Conservation (phyloP, 2,113 vertebrate species). For the Tragelaphus scriptus region DNA sequence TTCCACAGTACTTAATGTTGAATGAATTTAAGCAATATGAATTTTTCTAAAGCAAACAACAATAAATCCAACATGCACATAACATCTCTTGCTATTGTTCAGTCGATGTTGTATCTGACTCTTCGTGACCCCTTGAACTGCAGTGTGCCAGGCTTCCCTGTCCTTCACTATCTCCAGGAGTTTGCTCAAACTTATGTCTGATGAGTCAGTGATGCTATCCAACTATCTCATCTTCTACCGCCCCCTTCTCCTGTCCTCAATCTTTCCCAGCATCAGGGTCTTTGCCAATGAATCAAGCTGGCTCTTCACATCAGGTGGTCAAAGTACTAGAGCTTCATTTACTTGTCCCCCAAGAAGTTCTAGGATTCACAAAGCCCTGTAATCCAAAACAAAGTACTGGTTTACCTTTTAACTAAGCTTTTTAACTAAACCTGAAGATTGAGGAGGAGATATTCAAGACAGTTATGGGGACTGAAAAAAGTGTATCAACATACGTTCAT, state of each 20-base stretch:
- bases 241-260: background rate
- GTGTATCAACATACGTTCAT: background rate
- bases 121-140: background rate
- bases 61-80: background rate
- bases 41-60: slow-evolving; percentile 5
- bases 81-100: background rate
- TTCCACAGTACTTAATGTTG: background rate
- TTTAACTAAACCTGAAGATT: background rate
- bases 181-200: background rate
- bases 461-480: background rate
- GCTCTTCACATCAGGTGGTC: background rate
- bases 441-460: background rate
- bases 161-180: background rate
- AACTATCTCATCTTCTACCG: background rate
- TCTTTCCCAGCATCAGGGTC: background rate
- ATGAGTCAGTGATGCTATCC: background rate
- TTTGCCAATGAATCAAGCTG: background rate
- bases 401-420: background rate
- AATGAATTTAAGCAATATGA: background rate
- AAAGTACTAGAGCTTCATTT: background rate
- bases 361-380: background rate
- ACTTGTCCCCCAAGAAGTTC: background rate
- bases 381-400: background rate
- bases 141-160: background rate
- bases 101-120: background rate